Evolutionary conservation across 2,797 vertebrate genomes (phyloP).

Genomic region (Neomorphus geoffroyi): DNA sequence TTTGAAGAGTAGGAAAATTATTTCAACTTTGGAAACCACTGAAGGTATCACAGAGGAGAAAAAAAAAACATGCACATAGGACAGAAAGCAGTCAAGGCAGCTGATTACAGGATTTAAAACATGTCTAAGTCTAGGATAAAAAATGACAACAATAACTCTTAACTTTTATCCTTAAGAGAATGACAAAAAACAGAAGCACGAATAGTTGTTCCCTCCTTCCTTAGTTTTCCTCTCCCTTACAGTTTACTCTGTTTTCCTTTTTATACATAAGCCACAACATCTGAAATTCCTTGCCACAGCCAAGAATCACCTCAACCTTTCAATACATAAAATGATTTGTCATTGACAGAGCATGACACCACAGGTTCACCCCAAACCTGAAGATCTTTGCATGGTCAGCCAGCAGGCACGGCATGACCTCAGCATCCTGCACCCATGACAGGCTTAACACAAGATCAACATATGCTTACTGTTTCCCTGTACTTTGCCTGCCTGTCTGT

Average conservation of each 20-base stretch:
- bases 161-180: background rate
- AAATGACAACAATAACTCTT: background rate
- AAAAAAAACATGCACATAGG: background rate
- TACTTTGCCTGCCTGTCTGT: background rate
- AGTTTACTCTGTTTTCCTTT: background rate
- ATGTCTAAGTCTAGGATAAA: background rate
- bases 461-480: accelerated
- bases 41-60: background rate
- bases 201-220: background rate
- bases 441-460: background rate
- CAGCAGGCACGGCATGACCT: background rate
- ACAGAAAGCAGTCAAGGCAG: background rate
- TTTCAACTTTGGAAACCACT: background rate
- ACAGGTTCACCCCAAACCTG: background rate
- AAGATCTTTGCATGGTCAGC: background rate
- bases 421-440: background rate
- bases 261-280: background rate
- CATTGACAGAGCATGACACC: background rate
- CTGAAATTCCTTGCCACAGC: background rate
- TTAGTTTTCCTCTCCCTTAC: background rate
- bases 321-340: background rate
- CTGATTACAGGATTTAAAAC: background rate
- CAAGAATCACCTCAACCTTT: background rate
- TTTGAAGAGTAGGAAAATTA: background rate
- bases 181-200: background rate